Conservation (phyloP, 2,113 vertebrate genomes). For the Caretta caretta region DNA sequence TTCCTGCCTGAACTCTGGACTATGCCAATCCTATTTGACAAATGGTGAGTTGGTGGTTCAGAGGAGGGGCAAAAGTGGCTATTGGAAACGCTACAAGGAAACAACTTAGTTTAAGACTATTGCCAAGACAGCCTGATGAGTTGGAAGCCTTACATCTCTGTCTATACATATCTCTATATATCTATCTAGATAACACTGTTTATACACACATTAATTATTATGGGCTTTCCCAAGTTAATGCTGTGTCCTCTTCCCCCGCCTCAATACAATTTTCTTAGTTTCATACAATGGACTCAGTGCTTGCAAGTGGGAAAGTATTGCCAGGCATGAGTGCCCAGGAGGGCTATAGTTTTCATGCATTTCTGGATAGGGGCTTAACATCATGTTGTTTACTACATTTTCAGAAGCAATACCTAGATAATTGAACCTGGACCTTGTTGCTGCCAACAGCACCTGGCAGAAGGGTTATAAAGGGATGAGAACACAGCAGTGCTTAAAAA, state of each 20-base stretch:
- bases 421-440: not conserved
- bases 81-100: not conserved
- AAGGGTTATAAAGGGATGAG: not conserved
- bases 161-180: no score
- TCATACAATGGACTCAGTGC: not conserved
- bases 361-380: not conserved
- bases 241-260: not conserved
- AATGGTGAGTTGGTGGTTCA: not conserved
- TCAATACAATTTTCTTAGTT: not conserved
- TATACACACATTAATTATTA: not conserved
- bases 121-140: not conserved
- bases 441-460: fast-evolving
- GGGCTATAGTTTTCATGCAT: not conserved
- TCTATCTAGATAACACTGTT: no score
- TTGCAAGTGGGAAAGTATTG: no score
- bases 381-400: not conserved
- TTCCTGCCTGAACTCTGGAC: not conserved
- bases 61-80: not conserved
- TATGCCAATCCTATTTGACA: not conserved
- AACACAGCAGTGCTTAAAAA: not conserved
- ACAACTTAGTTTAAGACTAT: not conserved
- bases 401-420: not conserved
- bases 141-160: not conserved
- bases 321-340: not conserved
- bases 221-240: not conserved